A percentile compares a stretch with the other conserved stretches of the same genome.
Evolutionary conservation across 2,888 invertebrate genomes (phyloP).

Genomic region (Drosophila maculinotata): DNA sequence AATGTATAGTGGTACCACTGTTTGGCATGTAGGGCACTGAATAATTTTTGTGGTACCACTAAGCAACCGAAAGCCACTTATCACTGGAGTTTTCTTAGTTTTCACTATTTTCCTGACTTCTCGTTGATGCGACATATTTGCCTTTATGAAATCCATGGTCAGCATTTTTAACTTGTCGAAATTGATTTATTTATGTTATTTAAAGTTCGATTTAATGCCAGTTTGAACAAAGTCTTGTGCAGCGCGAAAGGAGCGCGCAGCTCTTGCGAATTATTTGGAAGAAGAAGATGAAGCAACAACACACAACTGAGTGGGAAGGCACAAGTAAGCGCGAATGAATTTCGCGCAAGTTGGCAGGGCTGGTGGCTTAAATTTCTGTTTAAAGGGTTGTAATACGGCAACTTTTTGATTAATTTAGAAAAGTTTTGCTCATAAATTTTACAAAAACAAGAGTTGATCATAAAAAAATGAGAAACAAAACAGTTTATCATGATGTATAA

Average conservation of each 20-base stretch:
- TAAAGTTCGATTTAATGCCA: constrained; percentile 38
- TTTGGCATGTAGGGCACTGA: constrained; percentile 63
- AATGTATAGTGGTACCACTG: constrained; percentile 75
- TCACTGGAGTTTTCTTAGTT: constrained; percentile 69
- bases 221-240: constrained; percentile 51
- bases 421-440: too few species aligned
- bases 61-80: constrained; percentile 63
- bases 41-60: constrained; percentile 78
- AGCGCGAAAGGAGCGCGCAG: constrained; percentile 70
- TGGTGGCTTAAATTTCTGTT: neutral
- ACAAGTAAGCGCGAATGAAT: constrained; percentile 10
- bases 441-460: neutral
- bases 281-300: constrained; percentile 70
- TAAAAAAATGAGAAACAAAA: neutral
- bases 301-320: constrained; percentile 37
- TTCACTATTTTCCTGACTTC: constrained; percentile 35
- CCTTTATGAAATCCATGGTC: constrained; percentile 22
- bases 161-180: constrained; percentile 10
- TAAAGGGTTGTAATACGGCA: neutral
- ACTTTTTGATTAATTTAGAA: constrained; percentile 2
- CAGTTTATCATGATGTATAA: neutral
- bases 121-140: constrained; percentile 24
- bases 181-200: constrained; percentile 17
- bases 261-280: constrained; percentile 69
- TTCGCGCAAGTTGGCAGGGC: constrained; percentile 31